Percentiles rank a stretch among this genome's conserved stretches.
Conservation (phyloP, 2,113 vertebrate species). For the Galemys pyrenaicus region DNA sequence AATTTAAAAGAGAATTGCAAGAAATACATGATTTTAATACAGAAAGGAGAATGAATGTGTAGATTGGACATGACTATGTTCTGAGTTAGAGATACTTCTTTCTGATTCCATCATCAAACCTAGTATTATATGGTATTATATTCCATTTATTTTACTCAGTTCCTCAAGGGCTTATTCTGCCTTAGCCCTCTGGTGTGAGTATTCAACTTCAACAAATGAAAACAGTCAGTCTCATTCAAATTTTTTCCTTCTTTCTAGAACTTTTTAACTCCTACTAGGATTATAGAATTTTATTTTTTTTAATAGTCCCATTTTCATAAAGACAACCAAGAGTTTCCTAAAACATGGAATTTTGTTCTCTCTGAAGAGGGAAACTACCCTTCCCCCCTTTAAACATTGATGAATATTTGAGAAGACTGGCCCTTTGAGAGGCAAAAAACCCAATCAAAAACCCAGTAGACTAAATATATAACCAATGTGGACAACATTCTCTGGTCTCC, state of each 20-base stretch:
- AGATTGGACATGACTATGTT: background rate
- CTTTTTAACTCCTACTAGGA: background rate
- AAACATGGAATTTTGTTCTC: background rate
- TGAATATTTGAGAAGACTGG: background rate
- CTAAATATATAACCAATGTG: background rate
- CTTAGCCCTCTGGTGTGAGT: background rate
- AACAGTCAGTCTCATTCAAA: background rate
- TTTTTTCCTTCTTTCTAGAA: background rate
- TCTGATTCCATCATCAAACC: background rate
- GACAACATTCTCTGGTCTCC: background rate
- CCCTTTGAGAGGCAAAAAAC: background rate
- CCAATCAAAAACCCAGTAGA: background rate
- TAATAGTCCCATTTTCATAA: background rate
- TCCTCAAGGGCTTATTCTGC: background rate
- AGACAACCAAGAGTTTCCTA: background rate
- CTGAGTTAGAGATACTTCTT: background rate
- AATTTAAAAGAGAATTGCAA: background rate
- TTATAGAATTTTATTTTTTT: constrained; percentile 27
- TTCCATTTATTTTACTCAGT: background rate
- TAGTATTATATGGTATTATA: background rate
- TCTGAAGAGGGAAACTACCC: background rate
- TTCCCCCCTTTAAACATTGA: background rate
- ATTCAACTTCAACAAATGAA: background rate
- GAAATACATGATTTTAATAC: background rate
- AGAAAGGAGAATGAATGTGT: background rate